Base-by-base conservation (phyloP, 2,888 invertebrate species). In the Lepidocyrtoides sp. region DNA sequence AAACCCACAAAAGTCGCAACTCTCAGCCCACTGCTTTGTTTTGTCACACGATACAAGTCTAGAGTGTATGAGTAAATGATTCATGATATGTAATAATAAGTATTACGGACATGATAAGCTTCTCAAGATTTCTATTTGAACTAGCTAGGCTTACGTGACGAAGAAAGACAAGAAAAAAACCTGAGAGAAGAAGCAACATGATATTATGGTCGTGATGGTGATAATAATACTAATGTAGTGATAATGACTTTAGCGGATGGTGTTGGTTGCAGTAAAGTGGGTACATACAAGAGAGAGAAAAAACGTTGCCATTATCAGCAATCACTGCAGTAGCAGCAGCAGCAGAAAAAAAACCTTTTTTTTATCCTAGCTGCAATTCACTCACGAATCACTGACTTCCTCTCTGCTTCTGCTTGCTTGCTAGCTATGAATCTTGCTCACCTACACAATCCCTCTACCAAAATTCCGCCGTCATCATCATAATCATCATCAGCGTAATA, bases 301-400 rank as follows among this genome's bases (percentile, higher is more conserved):
- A 57, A 57, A 44, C 60, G 72, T 57, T 17, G 32, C 75, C 83
- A 77, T 77, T 51, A 77, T 51, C 26, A 51, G 48, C 77, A 51
- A 77, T 51, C 51, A 51, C 29, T 77, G 77, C 77, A 51, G 51
- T 44, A 75, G 23, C 23, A 69, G 41, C 23, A 23, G 23, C 8
- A 26, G 82, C 57, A 86, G 3, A 77, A 23, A 14, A 86, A 63
- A 75, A 77, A 63, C 23, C 75, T 82, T 89, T 54, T 51, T 51
- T 69, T 7, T 41, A 17, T 7, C 44, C 14, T 32, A 81, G 81
- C 54, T 36, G 72, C 57, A 88, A 88, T 88, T 89, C 82, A 75
- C 82, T 83, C 89, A 83, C 82, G 75, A 89, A 63, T 89, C 77
- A 75, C 48, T 84, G 89, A 89, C 77, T 89, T 89, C 36, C 89